phyloP scores from a whole-genome alignment of 2,888 invertebrate species.

The Phytoseiulus persimilis region DNA sequence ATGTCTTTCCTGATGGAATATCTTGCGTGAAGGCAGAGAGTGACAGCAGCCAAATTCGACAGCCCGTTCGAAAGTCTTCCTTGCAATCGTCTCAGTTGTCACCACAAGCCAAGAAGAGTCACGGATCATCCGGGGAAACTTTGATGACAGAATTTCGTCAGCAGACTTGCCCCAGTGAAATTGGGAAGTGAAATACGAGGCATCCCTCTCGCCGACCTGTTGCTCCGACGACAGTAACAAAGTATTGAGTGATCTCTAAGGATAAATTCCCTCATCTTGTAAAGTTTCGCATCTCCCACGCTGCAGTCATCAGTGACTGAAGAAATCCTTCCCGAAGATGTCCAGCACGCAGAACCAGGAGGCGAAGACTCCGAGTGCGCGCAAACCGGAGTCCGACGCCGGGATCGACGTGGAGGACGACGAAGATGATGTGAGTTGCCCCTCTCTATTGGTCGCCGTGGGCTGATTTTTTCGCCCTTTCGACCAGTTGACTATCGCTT shows the following conservation, averaged over 20 bases:
- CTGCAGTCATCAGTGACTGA: background rate
- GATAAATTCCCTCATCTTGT: background rate
- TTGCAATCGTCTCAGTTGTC: background rate
- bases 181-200: background rate
- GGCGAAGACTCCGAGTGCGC: background rate
- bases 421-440: slow-evolving; percentile 30
- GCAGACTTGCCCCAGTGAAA: background rate
- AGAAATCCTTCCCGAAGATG: background rate
- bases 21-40: background rate
- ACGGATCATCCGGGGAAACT: background rate
- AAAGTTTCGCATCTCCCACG: background rate
- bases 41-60: background rate
- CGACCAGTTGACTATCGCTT: no score
- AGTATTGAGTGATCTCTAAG: background rate
- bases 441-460: no score
- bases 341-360: background rate
- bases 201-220: background rate
- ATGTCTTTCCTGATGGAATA: background rate
- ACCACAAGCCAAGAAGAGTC: background rate
- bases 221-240: background rate
- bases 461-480: no score
- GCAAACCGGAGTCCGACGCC: slow-evolving; percentile 37
- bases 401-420: slow-evolving; percentile 37
- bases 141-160: background rate
- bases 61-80: background rate